Base-by-base conservation (phyloP, 2,888 invertebrate genomes). In the Sinodicranocentrus sp. region DNA sequence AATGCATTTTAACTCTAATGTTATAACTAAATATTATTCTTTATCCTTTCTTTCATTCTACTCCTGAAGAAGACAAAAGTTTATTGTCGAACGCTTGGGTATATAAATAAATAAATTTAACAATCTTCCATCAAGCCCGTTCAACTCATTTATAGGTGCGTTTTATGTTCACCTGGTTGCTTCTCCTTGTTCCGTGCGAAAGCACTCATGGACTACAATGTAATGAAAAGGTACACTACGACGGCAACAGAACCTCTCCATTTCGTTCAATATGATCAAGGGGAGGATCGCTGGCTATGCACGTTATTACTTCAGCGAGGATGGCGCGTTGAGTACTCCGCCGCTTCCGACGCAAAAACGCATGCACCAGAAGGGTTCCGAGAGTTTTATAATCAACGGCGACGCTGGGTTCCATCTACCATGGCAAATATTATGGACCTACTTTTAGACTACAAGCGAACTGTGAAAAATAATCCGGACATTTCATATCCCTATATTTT, bases 391-490 rank as follows among this genome's bases (percentile, higher is more conserved):
- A 92, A 92, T 87, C 92, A 92, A 88, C 89, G 93, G 26, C 89
- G 93, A 48, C 90, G 93, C 19, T 93, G 93, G 93, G 91, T 92
- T 21, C 92, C 93, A 1, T 92, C 92, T 1, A 93, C 93, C 1
- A 91, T 93, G 90, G 92, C 92, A 54, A 93, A 93, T 89, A 92
- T 92, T 71, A 89, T 92, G 85, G 93, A 93, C 89, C 89, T 93
- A 21, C 89, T 92, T 2, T 87, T 89, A 15, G 91, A 91, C 85
- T 91, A 91, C 88, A 90, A 91, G 80, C 89, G 90, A 63, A 92
- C 92, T 1, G 90, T 92, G 13, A 90, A 90, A 73, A 89, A 91
- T 44, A 93, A 93, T 88, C 92, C 92, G 85, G 92, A 91, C 88
- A 92, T 93, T 75, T 92, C 92, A 0, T 89, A 90, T n/a, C 89